Evolutionary conservation across 2,888 invertebrate genomes (phyloP).

Genomic region (Troilus luridus): DNA sequence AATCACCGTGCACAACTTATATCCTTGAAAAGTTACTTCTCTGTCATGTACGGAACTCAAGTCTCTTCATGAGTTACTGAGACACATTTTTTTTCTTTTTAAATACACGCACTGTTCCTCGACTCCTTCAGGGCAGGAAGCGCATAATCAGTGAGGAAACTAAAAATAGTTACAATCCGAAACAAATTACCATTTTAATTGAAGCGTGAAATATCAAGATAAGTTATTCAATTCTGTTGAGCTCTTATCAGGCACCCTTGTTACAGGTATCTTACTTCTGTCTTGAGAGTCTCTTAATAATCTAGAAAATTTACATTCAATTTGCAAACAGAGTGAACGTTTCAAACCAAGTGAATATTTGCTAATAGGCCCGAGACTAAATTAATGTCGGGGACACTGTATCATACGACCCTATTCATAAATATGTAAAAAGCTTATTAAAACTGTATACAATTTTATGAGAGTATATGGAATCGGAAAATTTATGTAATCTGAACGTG

Average conservation of each 20-base stretch:
- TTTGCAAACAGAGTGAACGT: conserved; percentile 44
- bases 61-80: too few species aligned
- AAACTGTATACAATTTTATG: neutral
- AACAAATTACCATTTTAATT: conserved; percentile 45
- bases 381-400: conserved; percentile 1
- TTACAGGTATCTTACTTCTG: conserved; percentile 31
- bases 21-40: too few species aligned
- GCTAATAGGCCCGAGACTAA: neutral
- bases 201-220: conserved; percentile 46
- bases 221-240: conserved; percentile 48
- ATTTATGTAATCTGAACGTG: neutral
- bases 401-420: neutral
- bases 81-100: neutral
- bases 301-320: conserved; percentile 39
- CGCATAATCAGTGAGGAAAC: neutral
- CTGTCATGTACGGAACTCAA: too few species aligned
- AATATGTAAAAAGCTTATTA: conserved; percentile 37
- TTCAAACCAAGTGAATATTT: conserved; percentile 35
- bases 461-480: neutral
- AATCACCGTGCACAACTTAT: too few species aligned
- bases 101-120: neutral
- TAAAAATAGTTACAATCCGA: conserved; percentile 37
- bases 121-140: neutral
- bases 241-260: conserved; percentile 21
- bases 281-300: conserved; percentile 19